These are phyloP conservation scores for Ditula angustiorana DNA, from an alignment of 2,888 invertebrate species.

Conservation along the genomic window DNA sequence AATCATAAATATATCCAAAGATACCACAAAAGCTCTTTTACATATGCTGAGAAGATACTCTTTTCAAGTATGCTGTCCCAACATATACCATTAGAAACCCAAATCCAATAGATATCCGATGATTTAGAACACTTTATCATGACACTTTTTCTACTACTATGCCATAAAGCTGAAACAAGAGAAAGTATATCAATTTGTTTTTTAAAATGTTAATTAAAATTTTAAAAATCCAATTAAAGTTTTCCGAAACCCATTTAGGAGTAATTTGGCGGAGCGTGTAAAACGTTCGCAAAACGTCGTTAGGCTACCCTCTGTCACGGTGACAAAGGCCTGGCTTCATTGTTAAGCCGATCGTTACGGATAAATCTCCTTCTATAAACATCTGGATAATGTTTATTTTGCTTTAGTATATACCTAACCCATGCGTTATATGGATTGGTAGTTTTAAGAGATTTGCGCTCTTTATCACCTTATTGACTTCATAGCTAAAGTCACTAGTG, in stretches of 20 bases:
- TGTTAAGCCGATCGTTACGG: conserved; percentile 22
- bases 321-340: conserved; percentile 27
- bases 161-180: not conserved
- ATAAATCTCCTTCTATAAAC: conserved; percentile 18
- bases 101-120: too few species aligned
- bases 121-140: too few species aligned
- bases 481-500: too few species aligned
- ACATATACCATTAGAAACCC: too few species aligned
- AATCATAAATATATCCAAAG: too few species aligned
- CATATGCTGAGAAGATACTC: too few species aligned
- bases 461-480: not conserved
- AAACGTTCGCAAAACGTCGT: conserved; percentile 19
- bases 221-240: conserved; percentile 17
- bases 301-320: conserved; percentile 31
- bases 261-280: conserved; percentile 21
- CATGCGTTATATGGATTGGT: not conserved
- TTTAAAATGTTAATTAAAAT: not conserved
- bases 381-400: conserved; percentile 12
- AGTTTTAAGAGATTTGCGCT: not conserved
- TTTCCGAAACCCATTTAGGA: conserved; percentile 9
- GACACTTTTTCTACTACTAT: too few species aligned
- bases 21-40: too few species aligned
- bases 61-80: too few species aligned
- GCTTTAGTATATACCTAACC: too few species aligned
- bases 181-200: not conserved